phyloP scores from a whole-genome alignment of 92 coral and sea anemone genomes.

The Anthopleura xanthogrammica region DNA sequence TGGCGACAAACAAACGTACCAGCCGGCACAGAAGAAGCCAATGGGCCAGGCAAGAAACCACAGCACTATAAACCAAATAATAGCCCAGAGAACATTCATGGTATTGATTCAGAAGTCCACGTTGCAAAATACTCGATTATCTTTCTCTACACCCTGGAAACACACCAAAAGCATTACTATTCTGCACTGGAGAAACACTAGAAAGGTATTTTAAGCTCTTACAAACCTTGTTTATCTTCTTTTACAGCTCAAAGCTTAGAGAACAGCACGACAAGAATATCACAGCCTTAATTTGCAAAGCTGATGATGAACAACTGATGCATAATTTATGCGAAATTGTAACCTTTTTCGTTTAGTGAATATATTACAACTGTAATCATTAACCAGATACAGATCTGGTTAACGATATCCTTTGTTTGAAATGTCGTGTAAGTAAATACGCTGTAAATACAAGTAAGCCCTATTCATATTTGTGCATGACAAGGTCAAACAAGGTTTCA shows the following conservation, averaged over 20 bases:
- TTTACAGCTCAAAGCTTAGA: not conserved
- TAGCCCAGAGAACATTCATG: slow-evolving; percentile 95
- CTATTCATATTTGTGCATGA: too few relatives aligned
- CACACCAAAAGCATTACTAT: not conserved
- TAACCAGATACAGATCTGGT: not conserved
- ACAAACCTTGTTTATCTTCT: slow-evolving; percentile 4
- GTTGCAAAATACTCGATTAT: not conserved
- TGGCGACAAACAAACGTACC: slow-evolving; percentile 97
- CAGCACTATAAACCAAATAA: slow-evolving; percentile 88
- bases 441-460: too few relatives aligned
- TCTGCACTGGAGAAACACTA: not conserved
- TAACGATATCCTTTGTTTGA: not conserved
- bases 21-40: slow-evolving; percentile 95
- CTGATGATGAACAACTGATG: not conserved
- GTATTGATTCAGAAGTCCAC: not conserved
- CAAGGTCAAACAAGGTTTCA: too few relatives aligned
- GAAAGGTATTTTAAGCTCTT: not conserved
- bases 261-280: not conserved
- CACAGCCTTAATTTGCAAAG: not conserved
- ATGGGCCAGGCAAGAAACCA: slow-evolving; percentile 96
- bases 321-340: not conserved
- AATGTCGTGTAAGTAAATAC: too few relatives aligned
- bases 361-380: not conserved
- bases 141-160: not conserved
- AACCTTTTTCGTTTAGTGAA: not conserved